Conservation (phyloP, 2,113 vertebrate genomes). For the Pycnonotus jocosus region DNA sequence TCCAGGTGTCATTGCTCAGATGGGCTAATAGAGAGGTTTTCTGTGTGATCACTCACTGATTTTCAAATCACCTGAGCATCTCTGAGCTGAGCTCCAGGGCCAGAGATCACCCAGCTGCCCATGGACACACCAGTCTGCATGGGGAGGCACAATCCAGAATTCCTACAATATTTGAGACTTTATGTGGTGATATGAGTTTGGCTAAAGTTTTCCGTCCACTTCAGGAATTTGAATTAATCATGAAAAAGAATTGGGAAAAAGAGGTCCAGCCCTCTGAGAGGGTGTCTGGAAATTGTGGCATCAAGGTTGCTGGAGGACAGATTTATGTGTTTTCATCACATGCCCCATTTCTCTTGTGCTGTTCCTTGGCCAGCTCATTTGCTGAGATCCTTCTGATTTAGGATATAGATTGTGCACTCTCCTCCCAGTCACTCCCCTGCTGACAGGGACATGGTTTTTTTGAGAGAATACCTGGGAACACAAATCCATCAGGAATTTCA, state of each 20-base stretch:
- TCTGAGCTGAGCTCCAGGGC: not conserved
- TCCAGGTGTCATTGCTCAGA: not conserved
- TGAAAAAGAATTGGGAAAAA: not conserved
- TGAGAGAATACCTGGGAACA: not conserved
- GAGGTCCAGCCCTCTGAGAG: not conserved
- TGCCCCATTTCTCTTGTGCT: not conserved
- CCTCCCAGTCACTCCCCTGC: constrained; percentile 17
- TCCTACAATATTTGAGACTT: not conserved
- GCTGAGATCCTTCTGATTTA: constrained; percentile 13
- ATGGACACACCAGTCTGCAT: fast-evolving
- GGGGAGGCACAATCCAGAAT: fast-evolving
- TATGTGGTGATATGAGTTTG: not conserved
- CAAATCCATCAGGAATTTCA: constrained; percentile 18
- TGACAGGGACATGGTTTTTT: constrained; percentile 1
- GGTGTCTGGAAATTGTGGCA: not conserved
- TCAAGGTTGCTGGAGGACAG: constrained; percentile 3
- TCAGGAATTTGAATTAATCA: not conserved
- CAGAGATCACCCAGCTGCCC: not conserved
- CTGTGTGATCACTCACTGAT: not conserved
- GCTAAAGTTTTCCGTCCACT: not conserved
- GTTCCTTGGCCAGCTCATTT: not conserved
- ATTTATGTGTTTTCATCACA: constrained; percentile 30
- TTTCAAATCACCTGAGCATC: not conserved
- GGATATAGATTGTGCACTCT: not conserved
- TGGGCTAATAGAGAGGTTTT: not conserved